These are phyloP conservation scores for Xenopus borealis DNA, from an alignment of 2,113 vertebrate species.

Conservation along the genomic window DNA sequence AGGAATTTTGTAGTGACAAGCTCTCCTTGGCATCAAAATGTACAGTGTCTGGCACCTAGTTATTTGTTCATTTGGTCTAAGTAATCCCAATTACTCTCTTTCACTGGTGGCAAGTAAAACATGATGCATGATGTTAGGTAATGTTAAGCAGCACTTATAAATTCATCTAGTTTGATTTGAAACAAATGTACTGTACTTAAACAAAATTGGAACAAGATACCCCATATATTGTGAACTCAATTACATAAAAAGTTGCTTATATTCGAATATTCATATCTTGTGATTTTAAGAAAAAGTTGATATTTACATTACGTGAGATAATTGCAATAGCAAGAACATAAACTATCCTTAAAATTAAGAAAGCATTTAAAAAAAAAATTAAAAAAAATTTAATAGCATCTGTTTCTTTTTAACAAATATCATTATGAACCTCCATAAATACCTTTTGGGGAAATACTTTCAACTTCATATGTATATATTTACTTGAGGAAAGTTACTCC, in stretches of 20 bases:
- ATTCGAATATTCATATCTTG: not conserved
- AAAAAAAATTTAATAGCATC: no score
- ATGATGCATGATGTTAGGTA: constrained; percentile 42
- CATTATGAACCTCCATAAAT: no score
- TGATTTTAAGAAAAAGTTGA: not conserved
- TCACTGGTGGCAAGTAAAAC: constrained; percentile 47
- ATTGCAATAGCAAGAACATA: no score
- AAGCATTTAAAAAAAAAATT: no score
- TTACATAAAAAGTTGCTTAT: constrained; percentile 12
- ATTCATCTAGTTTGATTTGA: constrained; percentile 43
- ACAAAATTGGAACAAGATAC: constrained; percentile 31
- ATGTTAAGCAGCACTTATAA: constrained; percentile 41
- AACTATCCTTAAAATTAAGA: no score
- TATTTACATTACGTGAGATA: not conserved
- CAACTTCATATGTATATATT: no score
- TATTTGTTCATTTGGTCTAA: constrained; percentile 39
- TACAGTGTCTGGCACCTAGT: constrained; percentile 45
- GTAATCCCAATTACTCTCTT: constrained; percentile 39
- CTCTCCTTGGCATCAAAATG: constrained; percentile 41
- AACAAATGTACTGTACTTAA: constrained; percentile 45
- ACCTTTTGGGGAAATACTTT: no score
- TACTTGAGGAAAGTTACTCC: no score
- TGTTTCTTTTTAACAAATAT: no score
- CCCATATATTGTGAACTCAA: constrained; percentile 20
- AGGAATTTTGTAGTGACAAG: constrained; percentile 45